These are phyloP conservation scores for Gadopsis marmoratus DNA, from an alignment of 2,797 vertebrate species.

Conservation along the genomic window DNA sequence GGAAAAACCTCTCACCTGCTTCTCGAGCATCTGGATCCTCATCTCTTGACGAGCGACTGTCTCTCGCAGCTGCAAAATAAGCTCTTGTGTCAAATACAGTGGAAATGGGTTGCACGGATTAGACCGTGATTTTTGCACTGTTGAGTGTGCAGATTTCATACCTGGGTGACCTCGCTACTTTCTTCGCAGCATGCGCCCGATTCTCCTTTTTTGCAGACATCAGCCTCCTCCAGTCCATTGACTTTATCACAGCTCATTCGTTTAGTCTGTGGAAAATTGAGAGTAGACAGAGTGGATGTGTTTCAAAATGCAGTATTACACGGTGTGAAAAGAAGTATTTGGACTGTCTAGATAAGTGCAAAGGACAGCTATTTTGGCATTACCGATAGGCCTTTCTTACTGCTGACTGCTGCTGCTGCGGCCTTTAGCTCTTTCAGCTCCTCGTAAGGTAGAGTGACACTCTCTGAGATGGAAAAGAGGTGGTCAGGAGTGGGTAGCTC, in stretches of 20 bases:
- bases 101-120: background rate
- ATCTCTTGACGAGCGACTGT: constrained; percentile 77
- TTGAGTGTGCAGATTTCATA: constrained; percentile 59
- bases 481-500: constrained; percentile 83
- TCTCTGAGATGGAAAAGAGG: constrained; percentile 85
- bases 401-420: constrained; percentile 82
- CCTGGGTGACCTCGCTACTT: constrained; percentile 86
- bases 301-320: background rate
- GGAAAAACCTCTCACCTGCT: constrained; percentile 76
- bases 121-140: constrained; percentile 5
- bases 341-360: background rate
- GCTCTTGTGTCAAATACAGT: background rate
- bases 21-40: constrained; percentile 85
- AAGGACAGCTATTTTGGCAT: constrained; percentile 11
- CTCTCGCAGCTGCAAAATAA: constrained; percentile 81
- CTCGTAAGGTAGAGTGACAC: constrained; percentile 91
- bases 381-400: constrained; percentile 79
- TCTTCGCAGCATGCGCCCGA: constrained; percentile 82
- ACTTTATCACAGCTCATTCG: constrained; percentile 79
- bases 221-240: constrained; percentile 70
- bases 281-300: background rate
- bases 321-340: background rate
- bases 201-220: constrained; percentile 76
- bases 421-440: constrained; percentile 92
- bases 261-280: constrained; percentile 74